Base-by-base conservation (phyloP, 2,888 invertebrate species). In the Brachyptera risi region DNA sequence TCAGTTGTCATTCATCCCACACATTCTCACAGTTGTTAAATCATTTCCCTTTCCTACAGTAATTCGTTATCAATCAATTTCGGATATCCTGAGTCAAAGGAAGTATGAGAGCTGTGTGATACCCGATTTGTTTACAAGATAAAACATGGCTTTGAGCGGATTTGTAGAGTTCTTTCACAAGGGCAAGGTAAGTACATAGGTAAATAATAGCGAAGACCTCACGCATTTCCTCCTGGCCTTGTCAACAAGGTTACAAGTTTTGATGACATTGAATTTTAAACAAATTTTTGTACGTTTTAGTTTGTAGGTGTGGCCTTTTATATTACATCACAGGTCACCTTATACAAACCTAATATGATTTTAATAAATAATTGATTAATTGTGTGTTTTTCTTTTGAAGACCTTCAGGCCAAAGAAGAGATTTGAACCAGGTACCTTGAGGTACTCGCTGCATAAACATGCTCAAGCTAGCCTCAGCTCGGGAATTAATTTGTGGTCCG, bases 391-490 rank as follows among this genome's bases (percentile, higher is more conserved):
- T 56, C 64, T 67, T 66, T 76, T 77, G 23, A 68, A 95, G 93
- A 95, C 95, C 23, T 95, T 95, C 75, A 80, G 90, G 62, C 93
- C 93, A 4, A 92, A 90, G 75, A 95, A 94, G 73, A 85, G 86
- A 66, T 92, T 94, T 75, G 86, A 88, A 54, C 88, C 88, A 58
- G 95, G 94, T 3, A 95, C 94, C 5, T 79, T 93, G 67, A 80
- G 92, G 50, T 92, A 92, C 74, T 90, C 91, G 56, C 78, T 95
- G 26, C 90, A 94, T 72, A 94, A 94, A 74, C 91, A 92, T 70
- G 94, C 94, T 0, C 90, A 92, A 74, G 94, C 94, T 13, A 93
- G 92, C 58, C 77, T 95, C 17, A 90, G 90, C 75, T 91, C 93
- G 1, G 94, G 94, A 2, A 87, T 94, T 62, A 93, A 95, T 78